Evolutionary conservation across 2,113 vertebrate species (phyloP), one percentile per base, ranked within the genome.

Genomic region (Paracanthobrama guichenoti): DNA sequence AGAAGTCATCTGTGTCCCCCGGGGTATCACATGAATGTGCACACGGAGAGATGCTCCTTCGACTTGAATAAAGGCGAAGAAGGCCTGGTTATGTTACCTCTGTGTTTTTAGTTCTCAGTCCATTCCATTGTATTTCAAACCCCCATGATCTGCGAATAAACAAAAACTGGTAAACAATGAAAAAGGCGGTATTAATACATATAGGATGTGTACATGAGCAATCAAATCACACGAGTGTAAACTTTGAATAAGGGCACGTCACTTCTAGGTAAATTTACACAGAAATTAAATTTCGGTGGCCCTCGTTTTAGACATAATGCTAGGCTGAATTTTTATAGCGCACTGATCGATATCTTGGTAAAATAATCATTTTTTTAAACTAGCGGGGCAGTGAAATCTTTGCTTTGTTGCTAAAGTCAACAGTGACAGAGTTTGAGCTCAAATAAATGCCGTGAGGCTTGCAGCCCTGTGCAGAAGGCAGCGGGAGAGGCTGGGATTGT

Each of bases 351-450:
- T 99, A 99, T 99, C 98, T 96, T 94, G 95, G 96, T 98, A 98
- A 98, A 99, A 98, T 98, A 97, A 98, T 98, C 96, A 95, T 97
- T 94, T 89, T 94, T 92, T 94, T 94, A 94, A 97, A 97, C 97
- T 96, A 96, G 95, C 95, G 94, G 95, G 96, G 95, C 95, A 96
- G 96, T 94, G 96, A 98, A 98, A 98, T 98, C 98, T 98, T 99
- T 99, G 98, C 98, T 98, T 98, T 99, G 97, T 96, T 81, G 96
- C 97, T 98, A 98, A 98, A 98, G 98, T 98, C 97, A 99, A 99
- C 97, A 98, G 94, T 95, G 93, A 94, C 95, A 94, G 91, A 91
- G 96, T 96, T 95, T 95, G 96, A 95, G 96, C 96, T 97, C 95
- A 95, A 95, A 99, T 99, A 98, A 98, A 98, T 97, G 96, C 95